A percentile compares a stretch with the other conserved stretches of the same genome.
These are phyloP conservation scores for Drosophila differens DNA, from an alignment of 2,888 invertebrate species.

Conservation along the genomic window DNA sequence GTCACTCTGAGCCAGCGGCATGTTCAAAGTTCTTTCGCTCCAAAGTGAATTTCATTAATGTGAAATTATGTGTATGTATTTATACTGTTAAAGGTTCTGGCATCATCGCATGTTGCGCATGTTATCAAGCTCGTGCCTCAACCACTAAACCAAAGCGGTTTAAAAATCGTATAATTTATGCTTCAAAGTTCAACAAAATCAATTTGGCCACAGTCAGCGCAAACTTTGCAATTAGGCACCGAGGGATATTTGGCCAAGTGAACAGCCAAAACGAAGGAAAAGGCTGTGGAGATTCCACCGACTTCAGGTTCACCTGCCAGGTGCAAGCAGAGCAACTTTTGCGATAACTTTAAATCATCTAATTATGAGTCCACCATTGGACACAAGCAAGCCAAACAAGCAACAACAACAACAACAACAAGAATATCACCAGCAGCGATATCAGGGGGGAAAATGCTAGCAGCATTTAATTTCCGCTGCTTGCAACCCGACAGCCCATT, in stretches of 20 bases:
- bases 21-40: constrained; percentile 61
- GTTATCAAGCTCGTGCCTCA: constrained; percentile 12
- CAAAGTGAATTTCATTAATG: constrained; percentile 82
- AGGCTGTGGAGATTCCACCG: constrained; percentile 1
- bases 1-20: constrained; percentile 60
- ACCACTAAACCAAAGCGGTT: constrained; percentile 46
- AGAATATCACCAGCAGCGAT: constrained; percentile 13
- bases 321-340: constrained; percentile 69
- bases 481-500: constrained; percentile 16
- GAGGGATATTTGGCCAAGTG: constrained; percentile 70
- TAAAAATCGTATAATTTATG: constrained; percentile 77
- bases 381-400: constrained; percentile 53
- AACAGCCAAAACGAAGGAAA: constrained; percentile 36
- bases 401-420: constrained; percentile 36
- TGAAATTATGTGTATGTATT: constrained; percentile 75
- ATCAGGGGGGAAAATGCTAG: constrained; percentile 34
- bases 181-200: constrained; percentile 74
- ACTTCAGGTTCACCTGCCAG: constrained; percentile 30
- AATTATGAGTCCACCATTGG: constrained; percentile 76
- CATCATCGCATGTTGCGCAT: constrained; percentile 15
- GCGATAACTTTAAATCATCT: constrained; percentile 83
- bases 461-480: constrained; percentile 73
- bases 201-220: constrained; percentile 70
- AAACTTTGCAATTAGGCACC: constrained; percentile 77
- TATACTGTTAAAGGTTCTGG: constrained; percentile 53